phyloP scores from a whole-genome alignment of 2,797 vertebrate genomes.

The Hylomyscus alleni region DNA sequence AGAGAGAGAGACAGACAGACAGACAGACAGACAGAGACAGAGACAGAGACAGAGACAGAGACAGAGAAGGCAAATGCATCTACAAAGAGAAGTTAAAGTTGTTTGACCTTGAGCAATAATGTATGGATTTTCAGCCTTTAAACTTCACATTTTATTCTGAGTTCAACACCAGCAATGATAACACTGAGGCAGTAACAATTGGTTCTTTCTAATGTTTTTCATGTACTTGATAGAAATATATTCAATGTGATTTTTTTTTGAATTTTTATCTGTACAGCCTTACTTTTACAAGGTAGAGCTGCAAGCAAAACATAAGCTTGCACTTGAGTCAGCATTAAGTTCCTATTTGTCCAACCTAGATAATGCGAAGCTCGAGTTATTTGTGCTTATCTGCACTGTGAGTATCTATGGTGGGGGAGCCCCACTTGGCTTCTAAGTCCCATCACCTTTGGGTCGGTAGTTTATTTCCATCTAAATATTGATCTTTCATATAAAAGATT shows the following conservation, averaged over 20 bases:
- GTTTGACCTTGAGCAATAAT: conserved; percentile 37
- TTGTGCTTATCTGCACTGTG: background rate
- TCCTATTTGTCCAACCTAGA: background rate
- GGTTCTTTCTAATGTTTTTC: conserved; percentile 22
- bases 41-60: background rate
- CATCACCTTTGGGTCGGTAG: background rate
- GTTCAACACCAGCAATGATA: conserved; percentile 31
- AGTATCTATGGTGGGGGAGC: background rate
- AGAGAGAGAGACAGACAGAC: too few species aligned
- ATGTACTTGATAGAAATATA: conserved; percentile 7
- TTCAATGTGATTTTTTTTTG: background rate
- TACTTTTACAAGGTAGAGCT: background rate
- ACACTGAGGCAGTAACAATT: background rate
- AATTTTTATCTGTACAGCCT: conserved; percentile 37
- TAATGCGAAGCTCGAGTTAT: background rate
- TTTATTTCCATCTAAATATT: background rate
- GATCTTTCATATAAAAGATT: conserved; percentile 10
- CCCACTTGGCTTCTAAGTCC: background rate
- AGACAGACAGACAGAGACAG: background rate
- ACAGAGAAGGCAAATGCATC: background rate
- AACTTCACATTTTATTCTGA: background rate
- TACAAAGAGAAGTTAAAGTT: background rate
- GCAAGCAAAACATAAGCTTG: conserved; percentile 28
- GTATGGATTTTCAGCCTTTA: conserved; percentile 14
- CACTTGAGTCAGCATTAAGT: background rate